Evolutionary conservation across 1,140 invertebrate genomes (phyloP), one percentile per base, ranked within the genome.

Genomic region (Zaprionus africanus): DNA sequence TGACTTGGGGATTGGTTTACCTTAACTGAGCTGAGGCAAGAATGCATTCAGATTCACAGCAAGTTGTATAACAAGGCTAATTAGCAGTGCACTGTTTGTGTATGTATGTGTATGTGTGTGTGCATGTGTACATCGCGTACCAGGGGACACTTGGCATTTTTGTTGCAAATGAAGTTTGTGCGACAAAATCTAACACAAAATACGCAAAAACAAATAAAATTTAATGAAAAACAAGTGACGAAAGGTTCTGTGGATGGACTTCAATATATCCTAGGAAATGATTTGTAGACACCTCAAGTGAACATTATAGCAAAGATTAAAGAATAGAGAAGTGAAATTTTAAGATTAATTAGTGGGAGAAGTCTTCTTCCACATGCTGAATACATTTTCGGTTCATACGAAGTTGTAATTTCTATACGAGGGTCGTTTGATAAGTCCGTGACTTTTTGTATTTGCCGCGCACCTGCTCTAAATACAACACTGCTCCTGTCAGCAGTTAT

Each of bases 41-140:
- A 88, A 90, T 90, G 82, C 81, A 87, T 88, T 83, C 81, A 83
- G 84, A 81, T 84, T 88, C 81, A 84, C 62, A 73, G 74, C 64
- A 68, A 65, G 81, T 88, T 84, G 84, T 84, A 90, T 84, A 90
- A 88, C 74, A 36, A 76, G 19, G 60, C 63, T 90, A 88, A 84
- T 90, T 88, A 88, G 78, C 82, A 86, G 66, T 43, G 28, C 17
- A 26, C 26, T 34, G 26, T 1, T 22, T 22, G 22, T 22, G 22
- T 22, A 22, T 19, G 24, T 19, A 19, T 64, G 22, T 58, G 15
- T 60, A 11, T 28, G 26, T 6, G 26, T 28, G 26, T 28, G 7
- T 19, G 24, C 19, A n/a, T 65, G 22, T 59, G n/a, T 46, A 13
- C 7, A 7, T 31, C 36, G 57, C 13, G 12, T 41, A 26, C 43